Percentiles rank a stretch among this genome's conserved stretches.
These are phyloP conservation scores for Arrhopalites spinosus DNA, from an alignment of 2,888 invertebrate genomes.

Conservation along the genomic window DNA sequence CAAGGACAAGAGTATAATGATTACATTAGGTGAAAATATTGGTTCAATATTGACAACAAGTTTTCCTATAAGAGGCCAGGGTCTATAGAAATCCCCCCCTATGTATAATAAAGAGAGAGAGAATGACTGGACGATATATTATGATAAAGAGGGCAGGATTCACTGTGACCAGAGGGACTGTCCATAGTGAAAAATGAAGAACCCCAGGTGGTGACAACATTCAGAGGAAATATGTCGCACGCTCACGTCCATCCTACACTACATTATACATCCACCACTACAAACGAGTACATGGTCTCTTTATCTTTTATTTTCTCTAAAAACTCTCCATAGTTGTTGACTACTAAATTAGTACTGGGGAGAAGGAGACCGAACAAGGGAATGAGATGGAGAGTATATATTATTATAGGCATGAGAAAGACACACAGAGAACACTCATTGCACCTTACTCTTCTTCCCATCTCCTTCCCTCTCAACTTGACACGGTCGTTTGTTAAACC, in stretches of 20 bases:
- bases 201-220: slow-evolving; percentile 53
- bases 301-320: no score
- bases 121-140: background rate
- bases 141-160: background rate
- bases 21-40: slow-evolving; percentile 28
- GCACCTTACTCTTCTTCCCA: background rate
- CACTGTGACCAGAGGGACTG: no score
- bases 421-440: background rate
- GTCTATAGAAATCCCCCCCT: slow-evolving; percentile 7
- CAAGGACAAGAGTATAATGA: slow-evolving; percentile 1
- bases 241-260: slow-evolving; percentile 37
- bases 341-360: background rate
- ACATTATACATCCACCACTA: no score
- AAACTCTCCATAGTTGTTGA: no score
- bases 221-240: slow-evolving; percentile 43
- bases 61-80: no score
- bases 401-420: no score
- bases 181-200: slow-evolving; percentile 30
- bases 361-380: background rate
- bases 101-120: background rate
- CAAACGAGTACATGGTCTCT: no score
- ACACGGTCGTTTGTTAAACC: slow-evolving; percentile 38
- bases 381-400: no score
- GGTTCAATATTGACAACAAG: slow-evolving; percentile 21
- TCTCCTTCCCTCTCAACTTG: slow-evolving; percentile 18